Evolutionary conservation across 2,888 invertebrate genomes (phyloP).

Genomic region (Standfussiana lucernea): DNA sequence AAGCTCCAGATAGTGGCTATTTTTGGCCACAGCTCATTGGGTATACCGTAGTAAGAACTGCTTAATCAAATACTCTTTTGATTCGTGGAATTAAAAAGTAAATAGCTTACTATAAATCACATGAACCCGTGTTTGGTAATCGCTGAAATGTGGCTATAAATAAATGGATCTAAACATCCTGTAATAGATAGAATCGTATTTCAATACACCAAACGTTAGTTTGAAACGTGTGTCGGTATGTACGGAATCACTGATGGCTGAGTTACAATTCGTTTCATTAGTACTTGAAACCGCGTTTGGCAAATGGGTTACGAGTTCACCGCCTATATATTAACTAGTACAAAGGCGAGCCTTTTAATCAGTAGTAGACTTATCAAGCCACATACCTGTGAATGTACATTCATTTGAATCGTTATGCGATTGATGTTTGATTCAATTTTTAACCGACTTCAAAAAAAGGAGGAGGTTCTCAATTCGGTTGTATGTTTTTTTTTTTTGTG

Average conservation of each 20-base stretch:
- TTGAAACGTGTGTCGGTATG: neutral
- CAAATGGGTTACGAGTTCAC: slow-evolving; percentile 41
- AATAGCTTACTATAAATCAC: too few species aligned
- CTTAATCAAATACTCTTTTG: too few species aligned
- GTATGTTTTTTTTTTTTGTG: too few species aligned
- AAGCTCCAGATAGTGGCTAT: too few species aligned
- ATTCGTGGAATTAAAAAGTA: too few species aligned
- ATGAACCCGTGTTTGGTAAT: neutral
- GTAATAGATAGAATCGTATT: neutral
- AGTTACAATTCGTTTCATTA: slow-evolving; percentile 45
- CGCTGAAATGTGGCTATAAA: neutral
- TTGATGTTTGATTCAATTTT: neutral
- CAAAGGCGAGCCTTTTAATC: slow-evolving; percentile 37
- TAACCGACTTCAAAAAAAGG: too few species aligned
- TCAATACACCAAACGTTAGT: neutral
- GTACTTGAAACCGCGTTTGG: slow-evolving; percentile 47
- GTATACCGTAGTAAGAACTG: too few species aligned
- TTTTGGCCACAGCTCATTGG: too few species aligned
- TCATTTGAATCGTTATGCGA: neutral
- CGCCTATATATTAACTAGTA: slow-evolving; percentile 34
- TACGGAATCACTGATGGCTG: slow-evolving; percentile 10
- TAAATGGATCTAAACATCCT: neutral
- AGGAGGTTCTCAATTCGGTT: too few species aligned
- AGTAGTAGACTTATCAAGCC: neutral
- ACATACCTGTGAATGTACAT: neutral